These are phyloP conservation scores for Philhelius pedissequus DNA, from an alignment of 2,888 invertebrate species.

Conservation along the genomic window DNA sequence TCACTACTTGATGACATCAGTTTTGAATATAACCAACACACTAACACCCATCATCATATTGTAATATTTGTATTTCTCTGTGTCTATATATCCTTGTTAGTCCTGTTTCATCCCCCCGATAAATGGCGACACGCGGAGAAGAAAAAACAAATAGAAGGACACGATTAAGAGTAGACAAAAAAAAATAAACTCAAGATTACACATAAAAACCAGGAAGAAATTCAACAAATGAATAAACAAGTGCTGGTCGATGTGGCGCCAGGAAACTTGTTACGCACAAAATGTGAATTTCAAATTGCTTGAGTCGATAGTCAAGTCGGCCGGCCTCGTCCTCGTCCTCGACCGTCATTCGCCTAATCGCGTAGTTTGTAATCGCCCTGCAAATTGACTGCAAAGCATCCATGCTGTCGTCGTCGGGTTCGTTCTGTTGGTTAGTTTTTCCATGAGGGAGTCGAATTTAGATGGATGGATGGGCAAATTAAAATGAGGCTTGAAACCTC, in stretches of 20 bases:
- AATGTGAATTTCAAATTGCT: conserved; percentile 68
- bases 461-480: conserved; percentile 60
- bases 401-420: conserved; percentile 1
- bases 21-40: neutral
- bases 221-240: conserved; percentile 70
- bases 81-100: conserved; percentile 8
- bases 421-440: neutral
- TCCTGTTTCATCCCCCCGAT: neutral
- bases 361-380: conserved; percentile 51
- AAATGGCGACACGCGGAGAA: conserved; percentile 23
- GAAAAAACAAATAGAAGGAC: conserved; percentile 25
- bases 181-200: conserved; percentile 40
- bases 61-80: conserved; percentile 34
- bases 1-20: conserved; percentile 65
- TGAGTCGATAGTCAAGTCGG: conserved; percentile 37
- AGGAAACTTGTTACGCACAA: conserved; percentile 71
- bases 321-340: neutral
- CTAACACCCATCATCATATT: conserved; percentile 4
- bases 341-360: too few species aligned
- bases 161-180: neutral
- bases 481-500: conserved; percentile 57
- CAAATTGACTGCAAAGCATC: conserved; percentile 65
- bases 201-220: conserved; percentile 63
- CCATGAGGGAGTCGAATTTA: conserved; percentile 24
- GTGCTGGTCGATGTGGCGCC: conserved; percentile 71